Base-by-base conservation (phyloP, 2,888 invertebrate species). In the Eudemis profundana region DNA sequence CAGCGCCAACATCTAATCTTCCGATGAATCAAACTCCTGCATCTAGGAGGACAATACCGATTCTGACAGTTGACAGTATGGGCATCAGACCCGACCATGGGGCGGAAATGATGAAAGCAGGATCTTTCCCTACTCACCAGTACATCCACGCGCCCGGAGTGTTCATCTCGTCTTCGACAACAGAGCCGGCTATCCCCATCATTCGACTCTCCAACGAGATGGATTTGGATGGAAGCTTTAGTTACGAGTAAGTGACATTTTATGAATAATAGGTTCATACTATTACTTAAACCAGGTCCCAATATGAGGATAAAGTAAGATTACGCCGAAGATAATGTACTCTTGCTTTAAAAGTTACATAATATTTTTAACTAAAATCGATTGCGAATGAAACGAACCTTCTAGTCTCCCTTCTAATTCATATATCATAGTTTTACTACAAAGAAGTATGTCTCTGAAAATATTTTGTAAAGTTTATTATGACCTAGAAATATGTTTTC, bases 151-250 rank as follows among this genome's bases (percentile, higher is more conserved):
- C 83, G 33, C 86, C 89, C 27, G 81, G 81, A 59, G 74, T 82
- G 36, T 84, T 82, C 64, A 75, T 86, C 67, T 86, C 64, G 5
- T 64, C 86, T 44, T 86, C 93, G 15, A 89, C 92, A 27, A 90
- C 92, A 3, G 90, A 92, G 76, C 90, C 92, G 4, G 86, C 90
- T 4, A 86, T 93, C 72, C 93, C 93, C 14, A 93, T 93, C 69
- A 77, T 93, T 61, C 87, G 92, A 54, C 80, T 92, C 63, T 91
- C 92, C 29, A 93, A 90, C 71, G 93, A 93, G 82, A 93, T 93
- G 88, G 93, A 93, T 77, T 84, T 93, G 67, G 93, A 93, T 77
- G 93, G 93, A 67, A 92, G 92, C 70, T 93, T 92, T 71, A 93
- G 92, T 72, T 93, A 93, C 65, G 93, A 93, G 93, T 93, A 82